Evolutionary conservation across 2,797 vertebrate species (phyloP), one percentile per base, ranked within the genome.

Genomic region (Rhynchotus rufescens): DNA sequence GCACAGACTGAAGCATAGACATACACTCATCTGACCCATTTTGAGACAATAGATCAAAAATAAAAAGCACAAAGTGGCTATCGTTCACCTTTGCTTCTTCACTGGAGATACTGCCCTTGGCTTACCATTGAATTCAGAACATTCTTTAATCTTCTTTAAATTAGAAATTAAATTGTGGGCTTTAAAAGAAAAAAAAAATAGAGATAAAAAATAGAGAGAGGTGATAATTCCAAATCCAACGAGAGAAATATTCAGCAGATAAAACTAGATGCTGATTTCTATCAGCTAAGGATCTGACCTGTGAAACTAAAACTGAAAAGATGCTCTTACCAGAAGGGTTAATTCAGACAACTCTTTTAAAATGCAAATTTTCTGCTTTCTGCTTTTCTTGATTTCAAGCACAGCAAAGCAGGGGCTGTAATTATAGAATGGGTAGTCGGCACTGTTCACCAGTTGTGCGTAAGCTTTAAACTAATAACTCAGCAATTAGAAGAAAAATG

Each of bases 401-500:
- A 79, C 84, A 28, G 93, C 84, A 71, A 86, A 86, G 90, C 91
- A 69, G 62, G 96, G 88, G 80, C 89, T 92, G 88, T 97, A 97
- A 98, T 98, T 97, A 97, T 81, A 94, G 95, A 94, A 92, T 85
- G 95, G 97, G 96, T 94, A 96, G 96, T 95, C 66, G 80, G 87
- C 88, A 72, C 96, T 90, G 96, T 88, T 97, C 96, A 95, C 95
- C 97, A 97, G 97, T 97, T 94, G 93, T 96, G 96, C 94, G 52
- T 95, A 94, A 97, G 97, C 96, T 97, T 94, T 98, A 97, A 98
- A 97, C 97, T 97, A 97, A 98, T 98, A 98, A 97, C 97, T 97
- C 95, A 96, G 97, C 98, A 98, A 98, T 98, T 98, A 98, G 82
- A 96, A 97, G 97, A 98, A 97, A 98, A 98, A 98, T 98, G 97